Conservation (phyloP, 2,113 vertebrate species). For the Pachycephala philippinensis region DNA sequence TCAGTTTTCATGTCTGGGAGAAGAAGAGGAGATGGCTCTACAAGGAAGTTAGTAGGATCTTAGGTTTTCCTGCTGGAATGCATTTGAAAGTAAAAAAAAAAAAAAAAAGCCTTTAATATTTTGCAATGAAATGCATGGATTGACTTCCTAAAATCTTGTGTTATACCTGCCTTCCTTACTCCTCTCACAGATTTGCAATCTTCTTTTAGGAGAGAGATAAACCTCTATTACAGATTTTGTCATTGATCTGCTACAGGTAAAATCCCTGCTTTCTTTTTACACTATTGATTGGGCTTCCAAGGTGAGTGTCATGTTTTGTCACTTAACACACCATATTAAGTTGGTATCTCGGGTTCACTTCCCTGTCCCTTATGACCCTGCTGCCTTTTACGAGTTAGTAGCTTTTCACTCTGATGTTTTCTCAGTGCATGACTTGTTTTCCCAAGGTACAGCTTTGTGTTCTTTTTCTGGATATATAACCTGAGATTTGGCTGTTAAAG, state of each 20-base stretch:
- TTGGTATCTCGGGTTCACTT: accelerated
- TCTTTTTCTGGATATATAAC: not conserved
- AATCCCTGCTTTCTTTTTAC: not conserved
- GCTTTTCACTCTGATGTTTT: not conserved
- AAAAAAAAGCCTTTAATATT: not conserved
- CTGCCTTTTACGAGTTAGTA: not conserved
- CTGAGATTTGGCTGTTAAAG: not conserved
- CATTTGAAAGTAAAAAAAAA: not conserved
- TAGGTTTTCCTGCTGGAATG: not conserved
- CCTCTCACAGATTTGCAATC: not conserved
- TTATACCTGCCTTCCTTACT: not conserved
- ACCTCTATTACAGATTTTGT: not conserved
- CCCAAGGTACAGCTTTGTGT: not conserved
- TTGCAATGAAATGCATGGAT: not conserved
- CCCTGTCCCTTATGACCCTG: not conserved
- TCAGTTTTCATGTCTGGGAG: not conserved
- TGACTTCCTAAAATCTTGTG: not conserved
- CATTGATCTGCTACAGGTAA: not conserved
- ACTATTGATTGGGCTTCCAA: not conserved
- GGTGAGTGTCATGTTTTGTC: not conserved
- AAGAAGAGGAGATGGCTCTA: not conserved
- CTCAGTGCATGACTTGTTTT: not conserved
- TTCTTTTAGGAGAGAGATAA: not conserved
- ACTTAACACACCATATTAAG: not conserved
- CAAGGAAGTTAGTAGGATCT: not conserved